Percentiles rank a stretch among this genome's conserved stretches.
phyloP scores from a whole-genome alignment of 2,113 vertebrate genomes.

The Oreochromis aureus region DNA sequence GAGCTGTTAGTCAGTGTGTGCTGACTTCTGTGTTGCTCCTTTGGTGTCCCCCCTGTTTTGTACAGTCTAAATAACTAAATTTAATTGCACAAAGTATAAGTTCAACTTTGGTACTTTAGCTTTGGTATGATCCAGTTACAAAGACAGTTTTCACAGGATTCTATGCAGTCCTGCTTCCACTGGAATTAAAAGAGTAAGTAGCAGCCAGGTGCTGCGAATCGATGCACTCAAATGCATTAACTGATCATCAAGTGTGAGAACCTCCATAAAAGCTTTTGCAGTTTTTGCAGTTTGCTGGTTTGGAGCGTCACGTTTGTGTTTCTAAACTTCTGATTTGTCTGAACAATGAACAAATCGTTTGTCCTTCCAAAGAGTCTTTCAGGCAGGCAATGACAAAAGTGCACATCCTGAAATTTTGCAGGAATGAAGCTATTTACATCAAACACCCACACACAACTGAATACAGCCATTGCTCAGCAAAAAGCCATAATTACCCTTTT shows the following conservation, averaged over 20 bases:
- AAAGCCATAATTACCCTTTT: neutral
- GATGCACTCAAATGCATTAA: neutral
- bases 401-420: neutral
- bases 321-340: neutral
- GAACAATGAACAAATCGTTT: neutral
- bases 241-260: neutral
- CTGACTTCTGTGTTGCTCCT: neutral
- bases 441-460: neutral
- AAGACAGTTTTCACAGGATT: neutral
- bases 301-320: neutral
- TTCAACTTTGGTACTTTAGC: neutral
- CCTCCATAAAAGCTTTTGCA: neutral
- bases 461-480: neutral
- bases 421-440: neutral
- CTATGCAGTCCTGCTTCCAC: neutral
- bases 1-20: neutral
- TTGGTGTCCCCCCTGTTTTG: neutral
- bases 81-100: neutral
- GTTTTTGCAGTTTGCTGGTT: neutral
- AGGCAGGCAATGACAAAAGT: neutral
- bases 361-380: neutral
- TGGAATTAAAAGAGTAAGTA: neutral
- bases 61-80: neutral
- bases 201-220: neutral
- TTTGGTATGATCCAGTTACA: neutral